Conservation (phyloP, 2,113 vertebrate species). For the Platycercus adscitus region DNA sequence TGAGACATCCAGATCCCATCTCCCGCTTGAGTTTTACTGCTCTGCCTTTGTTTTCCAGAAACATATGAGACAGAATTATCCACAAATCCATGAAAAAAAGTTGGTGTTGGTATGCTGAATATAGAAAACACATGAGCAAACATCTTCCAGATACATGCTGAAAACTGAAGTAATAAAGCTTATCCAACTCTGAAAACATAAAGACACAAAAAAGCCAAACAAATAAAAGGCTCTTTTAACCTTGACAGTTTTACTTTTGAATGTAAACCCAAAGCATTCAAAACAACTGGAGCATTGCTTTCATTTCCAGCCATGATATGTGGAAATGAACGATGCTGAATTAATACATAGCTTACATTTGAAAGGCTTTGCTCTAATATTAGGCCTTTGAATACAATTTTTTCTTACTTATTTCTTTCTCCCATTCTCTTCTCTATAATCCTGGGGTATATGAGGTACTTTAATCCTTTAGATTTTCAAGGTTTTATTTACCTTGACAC, state of each 20-base stretch:
- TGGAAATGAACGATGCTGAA: not conserved
- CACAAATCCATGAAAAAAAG: not conserved
- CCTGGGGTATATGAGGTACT: not conserved
- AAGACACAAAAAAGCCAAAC: not conserved
- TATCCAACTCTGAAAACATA: not conserved
- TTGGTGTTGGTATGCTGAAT: not conserved
- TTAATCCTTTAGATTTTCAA: not conserved
- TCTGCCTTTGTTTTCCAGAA: not conserved
- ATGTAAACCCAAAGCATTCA: not conserved
- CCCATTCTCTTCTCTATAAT: not conserved
- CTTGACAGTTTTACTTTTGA: not conserved
- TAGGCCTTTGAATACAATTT: not conserved
- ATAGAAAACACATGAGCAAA: not conserved
- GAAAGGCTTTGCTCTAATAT: not conserved
- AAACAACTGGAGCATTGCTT: constrained; percentile 19
- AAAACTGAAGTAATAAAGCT: not conserved
- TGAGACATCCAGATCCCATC: not conserved
- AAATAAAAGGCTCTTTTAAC: not conserved
- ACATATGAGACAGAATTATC: not conserved
- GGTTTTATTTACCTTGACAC: not conserved
- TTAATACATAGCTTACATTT: not conserved
- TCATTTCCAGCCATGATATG: not conserved
- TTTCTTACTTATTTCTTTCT: not conserved
- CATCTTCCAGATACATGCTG: not conserved
- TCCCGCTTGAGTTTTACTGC: not conserved